Evolutionary conservation across 2,888 invertebrate species (phyloP), one percentile per base, ranked within the genome.

Genomic region (Cephalotes varians): DNA sequence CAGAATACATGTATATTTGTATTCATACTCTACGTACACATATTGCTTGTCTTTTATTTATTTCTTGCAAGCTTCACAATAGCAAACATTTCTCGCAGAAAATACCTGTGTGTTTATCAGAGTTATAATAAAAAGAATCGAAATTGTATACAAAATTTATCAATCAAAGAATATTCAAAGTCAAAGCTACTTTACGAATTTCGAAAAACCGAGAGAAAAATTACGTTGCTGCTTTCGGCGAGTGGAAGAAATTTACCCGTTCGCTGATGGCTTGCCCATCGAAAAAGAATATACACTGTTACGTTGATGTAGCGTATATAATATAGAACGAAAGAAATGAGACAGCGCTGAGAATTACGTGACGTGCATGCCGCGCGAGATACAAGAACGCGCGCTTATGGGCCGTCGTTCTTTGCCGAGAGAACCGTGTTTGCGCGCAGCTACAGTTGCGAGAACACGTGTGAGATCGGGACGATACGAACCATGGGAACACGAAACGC

Each of bases 401-500:
- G n/a, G 44, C n/a, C 72, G 54, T 31, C 44, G 40, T 21, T 77
- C 54, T 72, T 79, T 44, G 40, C 21, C 2, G 21, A 54, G 54
- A 54, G 56, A 49, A 28, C 21, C 54, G 54, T 69, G 54, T 77
- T 76, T 77, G 72, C 77, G 21, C 37, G 12, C 40, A 40, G 37
- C 58, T 40, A 44, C 21, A 15, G 25, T 51, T 44, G 56, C 67
- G 67, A 12, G 65, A 82, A 89, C 90, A 90, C 83, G 85, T 90
- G 89, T 86, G 90, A 86, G 85, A 86, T 84, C 73, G 81, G 81
- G 73, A n/a, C n/a, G n/a, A 82, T 84, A 40, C 65, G 44, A 72
- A 60, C 73, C 89, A 86, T 89, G 89, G 89, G 90, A 90, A 90
- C 87, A 44, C 87, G 80, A 86, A 88, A 87, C 58, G 77, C 85